Base-by-base conservation (phyloP, 2,888 invertebrate species). In the Tiliacea aurago region DNA sequence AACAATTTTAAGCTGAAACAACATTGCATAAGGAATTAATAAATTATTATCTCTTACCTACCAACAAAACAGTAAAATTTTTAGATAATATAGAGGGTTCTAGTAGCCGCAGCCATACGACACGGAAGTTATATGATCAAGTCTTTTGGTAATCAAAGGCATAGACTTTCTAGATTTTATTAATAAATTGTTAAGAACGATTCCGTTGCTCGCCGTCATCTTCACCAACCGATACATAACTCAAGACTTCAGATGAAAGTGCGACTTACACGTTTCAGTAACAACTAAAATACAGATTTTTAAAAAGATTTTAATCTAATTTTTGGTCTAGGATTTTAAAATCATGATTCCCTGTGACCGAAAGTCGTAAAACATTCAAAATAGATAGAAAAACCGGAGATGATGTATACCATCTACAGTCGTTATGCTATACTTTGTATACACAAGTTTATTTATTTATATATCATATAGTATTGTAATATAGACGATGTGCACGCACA, bases 321-420 rank as follows among this genome's bases (percentile, higher is more conserved):
- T 75, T 86, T 86, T 86, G 86, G 86, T 86, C 86, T 81, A 86
- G 81, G 78, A 84, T 86, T 84, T 81, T 83, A 83, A 87, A 87
- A 80, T 81, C 74, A 81, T 83, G 76, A 80, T 81, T 88, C 89
- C 91, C 91, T 90, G 90, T 91, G 88, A 87, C 90, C 90, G 91
- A 89, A 80, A 76, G 70, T 83, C 83, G 72, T 85, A 83, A 86
- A 86, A 84, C 77, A 84, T 86, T 86, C 85, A 85, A 86, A 85
- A 86, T 85, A 86, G 82, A 86, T 78, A 83, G 80, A 83, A 85
- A 86, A 83, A 74, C 83, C 72, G 84, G 76, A 86, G 84, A 87
- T 73, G 79, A 79, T 84, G 84, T 87, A 86, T 82, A 87, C 71
- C 84, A 85, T 84, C 86, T 41, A 55, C 78, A 84, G 80, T 80